Base-by-base conservation (phyloP, 2,797 vertebrate species). In the Gymnoscopelus braueri region DNA sequence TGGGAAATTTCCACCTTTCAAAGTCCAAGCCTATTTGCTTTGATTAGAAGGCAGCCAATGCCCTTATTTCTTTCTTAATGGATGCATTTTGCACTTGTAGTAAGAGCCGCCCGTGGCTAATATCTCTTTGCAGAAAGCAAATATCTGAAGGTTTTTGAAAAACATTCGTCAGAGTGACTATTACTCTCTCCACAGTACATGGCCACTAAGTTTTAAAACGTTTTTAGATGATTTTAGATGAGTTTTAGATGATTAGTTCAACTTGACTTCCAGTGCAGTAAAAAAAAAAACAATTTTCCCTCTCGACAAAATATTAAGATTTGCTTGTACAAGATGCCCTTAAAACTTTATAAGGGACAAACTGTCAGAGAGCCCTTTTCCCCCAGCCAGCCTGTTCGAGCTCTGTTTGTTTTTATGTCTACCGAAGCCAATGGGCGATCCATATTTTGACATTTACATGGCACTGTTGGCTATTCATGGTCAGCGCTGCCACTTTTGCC, bases 371-470 rank as follows among this genome's bases (percentile, higher is more conserved):
- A 65, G 47, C 51, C 7, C 5, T 3, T 29, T 65, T 35, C 58
- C 15, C 29, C 3, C 54, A 56, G 77, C 70, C 47, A 72, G 35
- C 29, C 9, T 19, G 57, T 76, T 72, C 35, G 26, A 71, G 2
- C 35, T 9, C 66, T n/a, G n/a, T 61, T 74, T 64, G 68, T 84
- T 77, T 80, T 59, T 55, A 57, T 77, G 64, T 64, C 47, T 49
- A n/a, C 62, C 68, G 35, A 63, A 80, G 63, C 71, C 52, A 66
- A 64, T 78, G 59, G 72, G 57, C 57, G 65, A 23, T 81, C 71
- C 74, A 75, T 65, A 77, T 80, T 84, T 74, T 89, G 87, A 88
- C 84, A 89, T 89, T 90, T 90, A 80, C 78, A 56, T 71, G 66
- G 62, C 68, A 76, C 83, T 63, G 5, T 3, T 59, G 74, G 82